Evolutionary conservation across 2,113 vertebrate genomes (phyloP).

Genomic region (Camarhynchus parvulus): DNA sequence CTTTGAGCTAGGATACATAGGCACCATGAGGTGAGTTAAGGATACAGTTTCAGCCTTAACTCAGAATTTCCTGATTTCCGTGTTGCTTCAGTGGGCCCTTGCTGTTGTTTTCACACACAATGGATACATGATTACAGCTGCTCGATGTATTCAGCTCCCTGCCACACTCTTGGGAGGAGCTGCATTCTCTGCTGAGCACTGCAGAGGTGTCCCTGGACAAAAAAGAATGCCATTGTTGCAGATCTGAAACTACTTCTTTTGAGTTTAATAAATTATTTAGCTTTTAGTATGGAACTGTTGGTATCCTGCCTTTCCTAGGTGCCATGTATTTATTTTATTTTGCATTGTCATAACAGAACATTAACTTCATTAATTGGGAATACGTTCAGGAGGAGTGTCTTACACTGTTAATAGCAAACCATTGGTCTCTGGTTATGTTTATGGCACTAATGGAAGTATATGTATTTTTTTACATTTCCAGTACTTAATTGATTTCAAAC

Average conservation of each 20-base stretch:
- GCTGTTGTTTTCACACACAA: neutral
- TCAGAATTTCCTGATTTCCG: conserved; percentile 51
- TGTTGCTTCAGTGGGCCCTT: conserved; percentile 4
- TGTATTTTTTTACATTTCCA: neutral
- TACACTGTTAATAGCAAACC: neutral
- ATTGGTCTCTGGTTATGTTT: neutral
- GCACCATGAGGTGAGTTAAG: conserved; percentile 71
- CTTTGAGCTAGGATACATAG: conserved; percentile 73
- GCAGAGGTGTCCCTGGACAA: neutral
- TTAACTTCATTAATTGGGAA: neutral
- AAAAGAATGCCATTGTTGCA: neutral
- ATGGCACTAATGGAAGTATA: neutral
- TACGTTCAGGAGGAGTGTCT: neutral
- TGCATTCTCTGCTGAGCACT: neutral
- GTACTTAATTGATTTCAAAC: neutral
- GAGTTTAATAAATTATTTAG: neutral
- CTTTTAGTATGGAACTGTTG: neutral
- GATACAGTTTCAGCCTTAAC: conserved; percentile 63
- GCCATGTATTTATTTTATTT: neutral
- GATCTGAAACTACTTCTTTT: neutral
- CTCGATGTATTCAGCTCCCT: neutral
- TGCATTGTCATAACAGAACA: neutral
- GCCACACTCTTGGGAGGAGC: neutral
- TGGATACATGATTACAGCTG: neutral
- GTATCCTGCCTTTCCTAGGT: neutral